Conservation (phyloP, 2,888 invertebrate genomes). For the Lamproptera curius region DNA sequence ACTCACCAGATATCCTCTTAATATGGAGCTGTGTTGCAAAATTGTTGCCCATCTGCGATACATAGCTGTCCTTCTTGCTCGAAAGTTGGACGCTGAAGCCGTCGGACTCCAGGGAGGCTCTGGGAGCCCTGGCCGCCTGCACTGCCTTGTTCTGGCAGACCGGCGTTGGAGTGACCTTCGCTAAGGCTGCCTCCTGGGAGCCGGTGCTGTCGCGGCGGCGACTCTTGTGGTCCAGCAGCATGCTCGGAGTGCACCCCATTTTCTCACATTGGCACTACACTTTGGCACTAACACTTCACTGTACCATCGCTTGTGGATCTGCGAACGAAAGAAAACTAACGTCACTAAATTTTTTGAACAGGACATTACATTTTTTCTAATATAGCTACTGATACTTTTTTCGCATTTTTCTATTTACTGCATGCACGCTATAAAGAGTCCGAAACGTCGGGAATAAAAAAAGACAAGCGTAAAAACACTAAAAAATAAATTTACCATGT, state of each 20-base stretch:
- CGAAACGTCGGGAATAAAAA: background rate
- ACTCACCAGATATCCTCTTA: slow-evolving; percentile 73
- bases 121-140: slow-evolving; percentile 64
- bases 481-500: background rate
- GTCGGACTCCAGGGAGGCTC: slow-evolving; percentile 70
- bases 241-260: slow-evolving; percentile 82
- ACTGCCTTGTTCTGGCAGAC: slow-evolving; percentile 66
- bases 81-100: slow-evolving; percentile 73
- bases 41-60: slow-evolving; percentile 74
- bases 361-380: background rate
- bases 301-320: slow-evolving; percentile 43
- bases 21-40: slow-evolving; percentile 74
- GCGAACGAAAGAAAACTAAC: slow-evolving; percentile 42
- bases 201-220: slow-evolving; percentile 76
- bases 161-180: slow-evolving; percentile 63
- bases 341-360: background rate
- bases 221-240: slow-evolving; percentile 79
- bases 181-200: slow-evolving; percentile 69
- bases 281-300: slow-evolving; percentile 60
- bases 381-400: no score
- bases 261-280: slow-evolving; percentile 61
- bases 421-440: no score
- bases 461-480: background rate
- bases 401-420: no score
- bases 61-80: slow-evolving; percentile 74